A percentile compares a stretch with the other conserved stretches of the same genome.
phyloP scores from a whole-genome alignment of 2,797 vertebrate species.

The Streptopelia turtur region DNA sequence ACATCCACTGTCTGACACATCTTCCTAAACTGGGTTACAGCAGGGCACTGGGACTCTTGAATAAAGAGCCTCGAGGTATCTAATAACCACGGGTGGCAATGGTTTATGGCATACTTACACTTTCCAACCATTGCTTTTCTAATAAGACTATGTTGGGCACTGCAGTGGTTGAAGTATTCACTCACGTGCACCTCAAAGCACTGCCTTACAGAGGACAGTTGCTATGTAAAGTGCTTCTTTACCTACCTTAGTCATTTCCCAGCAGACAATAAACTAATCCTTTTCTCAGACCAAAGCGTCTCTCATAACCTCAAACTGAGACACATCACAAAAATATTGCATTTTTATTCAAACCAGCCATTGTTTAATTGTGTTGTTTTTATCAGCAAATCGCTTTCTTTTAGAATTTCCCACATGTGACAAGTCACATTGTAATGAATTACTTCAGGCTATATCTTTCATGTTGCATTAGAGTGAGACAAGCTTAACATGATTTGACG shows the following conservation, averaged over 20 bases:
- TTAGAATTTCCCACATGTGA: slow-evolving; percentile 23
- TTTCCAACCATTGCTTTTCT: neutral
- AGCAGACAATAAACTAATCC: neutral
- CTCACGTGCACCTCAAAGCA: neutral
- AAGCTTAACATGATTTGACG: slow-evolving; percentile 36
- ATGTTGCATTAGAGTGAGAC: slow-evolving; percentile 26
- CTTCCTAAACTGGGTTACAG: neutral
- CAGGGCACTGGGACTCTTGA: neutral
- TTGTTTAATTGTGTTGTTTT: slow-evolving; percentile 34
- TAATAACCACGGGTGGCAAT: neutral
- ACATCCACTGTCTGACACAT: rapidly evolving
- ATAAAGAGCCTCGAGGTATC: neutral
- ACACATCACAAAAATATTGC: neutral
- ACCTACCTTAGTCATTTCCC: neutral
- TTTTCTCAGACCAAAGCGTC: slow-evolving; percentile 12
- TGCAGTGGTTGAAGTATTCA: neutral
- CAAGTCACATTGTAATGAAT: slow-evolving; percentile 5
- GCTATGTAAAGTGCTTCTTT: neutral
- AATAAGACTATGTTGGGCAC: neutral
- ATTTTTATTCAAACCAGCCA: slow-evolving; percentile 34
- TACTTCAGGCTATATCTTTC: slow-evolving; percentile 59
- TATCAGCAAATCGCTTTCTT: slow-evolving; percentile 40
- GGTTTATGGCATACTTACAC: neutral
- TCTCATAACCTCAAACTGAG: neutral
- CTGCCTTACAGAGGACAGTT: neutral